Evolutionary conservation across 1,140 invertebrate species (phyloP).

Genomic region (Conus ventricosus): DNA sequence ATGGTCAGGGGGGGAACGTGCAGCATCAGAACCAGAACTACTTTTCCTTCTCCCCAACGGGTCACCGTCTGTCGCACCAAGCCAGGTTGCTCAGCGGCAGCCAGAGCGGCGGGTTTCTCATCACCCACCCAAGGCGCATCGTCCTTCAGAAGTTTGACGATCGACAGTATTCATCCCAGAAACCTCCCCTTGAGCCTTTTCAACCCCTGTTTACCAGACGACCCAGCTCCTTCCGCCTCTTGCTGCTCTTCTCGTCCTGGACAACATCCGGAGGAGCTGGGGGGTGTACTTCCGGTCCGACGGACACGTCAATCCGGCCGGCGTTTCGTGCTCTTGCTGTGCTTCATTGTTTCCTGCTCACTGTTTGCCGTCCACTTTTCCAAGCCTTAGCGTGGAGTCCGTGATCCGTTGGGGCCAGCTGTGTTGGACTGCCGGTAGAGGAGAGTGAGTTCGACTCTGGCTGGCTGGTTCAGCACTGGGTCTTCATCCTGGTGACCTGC

Average conservation of each 20-base stretch:
- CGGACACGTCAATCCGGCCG: background rate
- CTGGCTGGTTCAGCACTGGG: slow-evolving; percentile 31
- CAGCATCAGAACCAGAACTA: background rate
- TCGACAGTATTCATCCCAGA: too few relatives aligned
- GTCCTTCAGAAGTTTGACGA: too few relatives aligned
- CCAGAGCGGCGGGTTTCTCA: background rate
- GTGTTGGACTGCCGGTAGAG: slow-evolving; percentile 30
- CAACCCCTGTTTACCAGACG: too few relatives aligned
- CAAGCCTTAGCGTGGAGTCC: slow-evolving; percentile 22
- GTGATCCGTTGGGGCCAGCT: slow-evolving; percentile 18
- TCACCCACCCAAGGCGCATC: too few relatives aligned
- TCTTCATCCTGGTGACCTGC: slow-evolving; percentile 25
- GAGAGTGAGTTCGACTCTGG: slow-evolving; percentile 16
- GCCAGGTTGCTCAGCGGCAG: background rate
- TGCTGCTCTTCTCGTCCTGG: background rate
- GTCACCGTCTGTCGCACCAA: background rate
- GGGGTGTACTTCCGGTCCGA: slow-evolving; percentile 6
- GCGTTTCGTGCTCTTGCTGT: slow-evolving; percentile 13
- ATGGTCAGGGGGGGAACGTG: too few relatives aligned
- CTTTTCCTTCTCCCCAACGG: background rate
- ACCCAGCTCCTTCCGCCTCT: background rate
- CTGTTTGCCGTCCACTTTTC: slow-evolving; percentile 31
- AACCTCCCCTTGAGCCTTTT: too few relatives aligned
- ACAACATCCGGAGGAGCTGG: background rate
- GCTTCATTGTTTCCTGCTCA: slow-evolving; percentile 24